Evolutionary conservation across 2,797 vertebrate species (phyloP), one percentile per base, ranked within the genome.

Genomic region (Lates japonicus): DNA sequence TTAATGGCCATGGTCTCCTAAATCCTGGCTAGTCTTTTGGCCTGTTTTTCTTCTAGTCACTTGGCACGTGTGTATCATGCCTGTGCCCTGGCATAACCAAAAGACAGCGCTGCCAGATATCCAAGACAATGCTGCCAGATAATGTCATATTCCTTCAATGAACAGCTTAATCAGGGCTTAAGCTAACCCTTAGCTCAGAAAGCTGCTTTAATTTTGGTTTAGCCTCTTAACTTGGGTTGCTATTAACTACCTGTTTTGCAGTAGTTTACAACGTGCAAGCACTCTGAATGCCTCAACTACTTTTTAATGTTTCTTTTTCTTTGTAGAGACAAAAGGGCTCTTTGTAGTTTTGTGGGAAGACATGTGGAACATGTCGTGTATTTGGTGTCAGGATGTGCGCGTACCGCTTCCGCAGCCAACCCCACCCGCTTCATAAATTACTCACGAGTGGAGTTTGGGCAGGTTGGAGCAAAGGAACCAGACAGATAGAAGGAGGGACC

Each of bases 311-410:
- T 87, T 85, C 80, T 89, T 86, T 84, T 89, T 87, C 89, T 89
- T 88, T 87, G 89, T 86, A 81, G 87, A 93, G 87, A 94, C 94
- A 94, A 95, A 95, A 94, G 90, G 78, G 80, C 87, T 93, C 92
- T 95, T 94, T 95, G 93, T 94, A 94, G 93, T 93, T 92, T 66
- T n/a, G 86, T 90, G 81, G 77, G 89, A 91, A 93, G 93, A 94
- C 94, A 94, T 91, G 91, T 92, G 93, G 87, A 94, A 92, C 91
- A 93, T 93, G 93, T 91, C 92, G 89, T 94, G 92, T 94, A 93
- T 91, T 93, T 81, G 82, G 90, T 93, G 91, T 94, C 93, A 94
- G 94, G 94, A 94, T 94, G 87, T 90, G 81, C 84, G 76, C 79
- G 62, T 89, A 93, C 86, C 54, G 80, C 88, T 94, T 93, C 91